Base-by-base conservation (phyloP, 1,140 invertebrate genomes). In the Acromyrmex charruanus region DNA sequence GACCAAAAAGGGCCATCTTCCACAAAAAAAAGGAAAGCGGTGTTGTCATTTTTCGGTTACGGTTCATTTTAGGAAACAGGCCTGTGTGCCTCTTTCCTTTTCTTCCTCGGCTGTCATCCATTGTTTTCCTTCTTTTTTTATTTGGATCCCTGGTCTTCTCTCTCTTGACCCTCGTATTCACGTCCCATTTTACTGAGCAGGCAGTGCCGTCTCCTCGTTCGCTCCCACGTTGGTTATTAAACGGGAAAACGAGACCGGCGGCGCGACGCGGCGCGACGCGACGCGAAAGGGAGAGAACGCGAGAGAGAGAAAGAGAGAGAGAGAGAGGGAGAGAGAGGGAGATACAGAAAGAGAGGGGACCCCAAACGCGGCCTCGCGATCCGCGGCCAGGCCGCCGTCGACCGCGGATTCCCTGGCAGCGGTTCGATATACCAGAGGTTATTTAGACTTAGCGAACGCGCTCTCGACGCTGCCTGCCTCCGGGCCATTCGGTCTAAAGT, bases 391-490 rank as follows among this genome's bases (percentile, higher is more conserved):
- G 63, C 77, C 85, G 66, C 87, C 75, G 75, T 6, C 4, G 31
- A 5, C 5, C 86, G 90, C 90, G 90, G 91, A 90, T 91, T 85
- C 86, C 71, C 65, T 89, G 84, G 90, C 89, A 88, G 87, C 91
- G 88, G 81, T 87, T 92, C 90, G 90, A 90, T 90, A 90, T 89
- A 92, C 85, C 87, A 82, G 86, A 82, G 86, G 89, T 87, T 86
- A 87, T 82, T 61, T 85, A 86, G 88, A 51, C 72, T 88, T 87
- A 85, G 86, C 86, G 74, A 77, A 77, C 74, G 35, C 58, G 75
- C 39, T 79, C 61, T 66, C 77, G 25, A 79, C 39, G 77, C 44
- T 68, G 77, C 61, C 61, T 66, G 59, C 77, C 77, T 66, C 61
- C 77, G 77, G 59, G 44, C 61, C 59, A 59, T 66, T 66, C 25